A percentile compares a stretch with the other conserved stretches of the same genome.
These are phyloP conservation scores for Onychostruthus taczanowskii DNA, from an alignment of 2,113 vertebrate genomes.

Conservation along the genomic window DNA sequence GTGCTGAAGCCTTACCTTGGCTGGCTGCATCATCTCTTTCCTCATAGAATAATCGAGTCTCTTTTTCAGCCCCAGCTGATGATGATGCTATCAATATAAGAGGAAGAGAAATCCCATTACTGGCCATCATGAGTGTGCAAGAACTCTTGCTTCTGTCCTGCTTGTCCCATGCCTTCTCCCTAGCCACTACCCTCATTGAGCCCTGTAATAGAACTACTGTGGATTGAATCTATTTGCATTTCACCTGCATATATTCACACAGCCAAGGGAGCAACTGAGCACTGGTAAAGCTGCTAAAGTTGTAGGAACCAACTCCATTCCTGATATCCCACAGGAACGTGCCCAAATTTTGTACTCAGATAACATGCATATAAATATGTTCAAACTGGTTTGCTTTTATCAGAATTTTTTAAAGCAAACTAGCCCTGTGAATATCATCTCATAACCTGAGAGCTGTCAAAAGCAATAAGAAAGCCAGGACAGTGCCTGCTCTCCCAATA, in stretches of 20 bases:
- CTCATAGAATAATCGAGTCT: constrained; percentile 77
- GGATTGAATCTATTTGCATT: background rate
- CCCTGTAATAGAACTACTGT: background rate
- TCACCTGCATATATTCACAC: background rate
- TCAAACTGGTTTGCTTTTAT: background rate
- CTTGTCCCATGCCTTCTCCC: background rate
- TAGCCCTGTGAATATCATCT: background rate
- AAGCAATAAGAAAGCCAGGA: background rate
- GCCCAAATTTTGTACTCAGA: background rate
- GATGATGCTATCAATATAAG: constrained; percentile 70
- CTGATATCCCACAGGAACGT: fast-evolving
- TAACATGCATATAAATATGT: background rate
- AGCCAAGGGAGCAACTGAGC: constrained; percentile 2
- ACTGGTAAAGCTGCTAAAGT: background rate
- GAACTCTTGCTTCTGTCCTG: background rate
- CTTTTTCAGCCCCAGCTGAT: constrained; percentile 81
- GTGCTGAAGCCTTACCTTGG: constrained; percentile 76
- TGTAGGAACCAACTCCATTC: background rate
- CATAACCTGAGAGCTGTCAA: too few relatives aligned
- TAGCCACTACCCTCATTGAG: background rate
- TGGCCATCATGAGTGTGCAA: background rate
- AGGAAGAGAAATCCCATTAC: background rate
- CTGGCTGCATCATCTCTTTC: constrained; percentile 75
- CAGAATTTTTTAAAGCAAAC: background rate
- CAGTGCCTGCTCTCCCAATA: background rate